Percentiles rank a stretch among this genome's conserved stretches.
These are phyloP conservation scores for Solea senegalensis DNA, from an alignment of 2,113 vertebrate species.

Conservation along the genomic window DNA sequence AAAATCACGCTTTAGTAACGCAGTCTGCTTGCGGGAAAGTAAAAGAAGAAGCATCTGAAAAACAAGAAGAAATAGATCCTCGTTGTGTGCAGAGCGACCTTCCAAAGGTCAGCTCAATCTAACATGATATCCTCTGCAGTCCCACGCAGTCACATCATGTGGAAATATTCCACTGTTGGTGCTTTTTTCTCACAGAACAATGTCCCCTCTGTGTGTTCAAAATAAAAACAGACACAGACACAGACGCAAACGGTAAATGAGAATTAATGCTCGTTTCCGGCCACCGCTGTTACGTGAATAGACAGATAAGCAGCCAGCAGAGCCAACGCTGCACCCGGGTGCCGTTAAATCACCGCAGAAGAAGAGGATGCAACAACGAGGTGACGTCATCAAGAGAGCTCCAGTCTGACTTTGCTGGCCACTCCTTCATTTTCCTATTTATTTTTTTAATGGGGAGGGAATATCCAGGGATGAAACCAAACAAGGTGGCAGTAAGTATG, in stretches of 20 bases:
- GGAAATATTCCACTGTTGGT: background rate
- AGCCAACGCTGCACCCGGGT: conserved; percentile 4
- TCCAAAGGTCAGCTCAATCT: background rate
- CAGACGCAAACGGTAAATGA: conserved; percentile 11
- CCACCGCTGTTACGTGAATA: conserved; percentile 2
- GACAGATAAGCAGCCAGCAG: conserved; percentile 5
- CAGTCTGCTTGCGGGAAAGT: no score
- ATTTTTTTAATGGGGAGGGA: background rate
- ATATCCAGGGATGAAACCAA: background rate
- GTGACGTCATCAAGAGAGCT: background rate
- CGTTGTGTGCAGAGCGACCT: background rate
- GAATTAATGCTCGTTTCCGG: conserved; percentile 1
- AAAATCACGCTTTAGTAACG: no score
- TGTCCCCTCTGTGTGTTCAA: conserved; percentile 3
- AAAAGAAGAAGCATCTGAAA: no score
- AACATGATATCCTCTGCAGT: background rate
- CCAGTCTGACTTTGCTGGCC: background rate
- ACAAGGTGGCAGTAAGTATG: background rate
- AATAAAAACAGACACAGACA: background rate
- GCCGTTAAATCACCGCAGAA: background rate
- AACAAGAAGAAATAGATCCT: no score
- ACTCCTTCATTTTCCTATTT: background rate
- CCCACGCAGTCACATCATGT: background rate
- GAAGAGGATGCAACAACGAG: background rate
- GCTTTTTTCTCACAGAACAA: background rate